Evolutionary conservation across 2,113 vertebrate species (phyloP).

Genomic region (Sciurus niger): DNA sequence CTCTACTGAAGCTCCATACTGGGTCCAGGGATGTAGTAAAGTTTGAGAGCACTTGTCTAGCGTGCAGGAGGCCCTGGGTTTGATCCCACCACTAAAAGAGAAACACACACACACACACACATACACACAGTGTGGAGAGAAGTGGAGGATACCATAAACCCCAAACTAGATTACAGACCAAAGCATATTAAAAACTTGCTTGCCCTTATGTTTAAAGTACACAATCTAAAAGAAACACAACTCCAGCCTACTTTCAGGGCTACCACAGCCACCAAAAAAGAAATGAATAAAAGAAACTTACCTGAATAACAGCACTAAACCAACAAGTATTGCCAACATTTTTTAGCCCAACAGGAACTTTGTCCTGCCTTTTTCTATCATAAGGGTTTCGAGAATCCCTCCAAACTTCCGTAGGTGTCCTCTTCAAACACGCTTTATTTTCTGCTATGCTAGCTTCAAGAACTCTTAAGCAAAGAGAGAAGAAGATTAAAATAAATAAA

Average conservation of each 20-base stretch:
- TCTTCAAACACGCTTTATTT: slow-evolving; percentile 98
- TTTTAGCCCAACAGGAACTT: slow-evolving; percentile 96
- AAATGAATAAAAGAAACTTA: slow-evolving; percentile 83
- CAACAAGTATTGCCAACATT: slow-evolving; percentile 99
- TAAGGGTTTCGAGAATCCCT: slow-evolving; percentile 98
- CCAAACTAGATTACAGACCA: background rate
- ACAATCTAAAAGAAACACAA: slow-evolving; percentile 29
- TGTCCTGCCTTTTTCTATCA: slow-evolving; percentile 96
- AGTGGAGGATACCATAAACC: background rate
- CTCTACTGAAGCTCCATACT: background rate
- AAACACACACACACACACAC: no score
- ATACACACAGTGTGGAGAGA: background rate
- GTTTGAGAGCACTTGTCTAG: background rate
- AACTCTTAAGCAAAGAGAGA: slow-evolving; percentile 90
- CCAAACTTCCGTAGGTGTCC: slow-evolving; percentile 97
- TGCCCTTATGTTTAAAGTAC: background rate
- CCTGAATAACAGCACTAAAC: slow-evolving; percentile 99
- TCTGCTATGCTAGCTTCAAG: slow-evolving; percentile 99
- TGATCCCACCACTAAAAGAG: background rate
- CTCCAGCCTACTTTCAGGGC: background rate
- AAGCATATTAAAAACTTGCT: background rate
- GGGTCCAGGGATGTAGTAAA: background rate
- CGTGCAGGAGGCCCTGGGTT: background rate
- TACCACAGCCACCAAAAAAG: background rate
- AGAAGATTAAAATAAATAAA: slow-evolving; percentile 15